Base-by-base conservation (phyloP, 2,797 vertebrate genomes). In the Pseudochaenichthys georgianus region DNA sequence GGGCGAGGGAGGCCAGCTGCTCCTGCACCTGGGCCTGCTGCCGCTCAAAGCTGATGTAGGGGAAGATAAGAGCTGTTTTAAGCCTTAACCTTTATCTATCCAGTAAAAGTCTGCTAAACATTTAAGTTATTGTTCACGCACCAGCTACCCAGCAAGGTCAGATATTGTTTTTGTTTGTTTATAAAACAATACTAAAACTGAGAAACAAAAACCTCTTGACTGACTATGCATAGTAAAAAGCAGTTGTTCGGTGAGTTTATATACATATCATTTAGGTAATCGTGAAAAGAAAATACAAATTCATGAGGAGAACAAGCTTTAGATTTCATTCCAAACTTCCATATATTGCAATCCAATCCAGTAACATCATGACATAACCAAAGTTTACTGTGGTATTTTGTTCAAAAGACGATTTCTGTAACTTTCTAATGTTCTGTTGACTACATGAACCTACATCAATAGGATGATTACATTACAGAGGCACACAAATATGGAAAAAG, bases 11-110 rank as follows among this genome's bases (percentile, higher is more conserved):
- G 41, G 94, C 83, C 83, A 97, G 45, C 75, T 97, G 95, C 64
- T 98, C 96, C 78, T 96, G 95, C 67, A 97, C 92, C 71, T 95
- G 70, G 4, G 95, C 94, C 87, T 97, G 96, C 16, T 97, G 96
- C 53, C 70, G 87, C 82, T 96, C 95, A 74, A 96, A 98, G 87
- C 98, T 99, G 63, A 50, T 2, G 47, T n/a, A 70, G 46, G 5
- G 6, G 5, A 51, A 65, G 38, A 83, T 19, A 38, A 65, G 8
- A 68, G 19, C 10, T 34, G 28, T 72, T 68, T 65, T 59, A 77
- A 70, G 5, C 28, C 57, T 19, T 47, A 38, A 38, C 34, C 34
- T 38, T 38, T 38, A 46, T 73, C 62, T 45, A 57, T 46, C 9
- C n/a, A 28, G 28, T 5, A 1, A 54, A n/a, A 9, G 42, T 17